Conservation (phyloP, 2,113 vertebrate species). For the Peromyscus leucopus region DNA sequence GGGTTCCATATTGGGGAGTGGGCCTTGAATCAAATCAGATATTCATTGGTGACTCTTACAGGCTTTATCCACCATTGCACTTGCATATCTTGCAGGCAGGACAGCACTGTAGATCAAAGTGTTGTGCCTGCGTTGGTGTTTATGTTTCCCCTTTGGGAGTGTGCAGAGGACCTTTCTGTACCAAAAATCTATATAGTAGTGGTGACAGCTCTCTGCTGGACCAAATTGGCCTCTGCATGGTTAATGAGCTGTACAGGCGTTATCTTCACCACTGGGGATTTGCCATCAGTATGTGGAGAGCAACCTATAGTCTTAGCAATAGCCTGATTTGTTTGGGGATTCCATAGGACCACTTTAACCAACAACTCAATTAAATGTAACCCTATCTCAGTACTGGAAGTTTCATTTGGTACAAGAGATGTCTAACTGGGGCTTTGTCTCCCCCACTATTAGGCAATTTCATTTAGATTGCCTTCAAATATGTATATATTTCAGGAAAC, state of each 20-base stretch:
- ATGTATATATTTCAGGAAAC: not conserved
- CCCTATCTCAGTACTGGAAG: not conserved
- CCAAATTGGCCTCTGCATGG: not conserved
- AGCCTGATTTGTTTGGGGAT: not conserved
- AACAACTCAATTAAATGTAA: not conserved
- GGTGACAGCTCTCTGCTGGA: not conserved
- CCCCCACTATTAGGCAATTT: not conserved
- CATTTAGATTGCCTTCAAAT: not conserved
- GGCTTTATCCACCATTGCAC: not conserved
- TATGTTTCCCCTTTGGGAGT: not conserved
- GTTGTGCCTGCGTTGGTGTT: not conserved
- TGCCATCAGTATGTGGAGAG: too few relatives aligned
- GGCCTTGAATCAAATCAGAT: not conserved
- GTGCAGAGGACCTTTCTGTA: not conserved
- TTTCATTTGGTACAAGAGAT: not conserved
- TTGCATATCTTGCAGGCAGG: not conserved
- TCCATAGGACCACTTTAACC: not conserved
- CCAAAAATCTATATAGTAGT: not conserved
- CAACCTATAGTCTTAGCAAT: not conserved
- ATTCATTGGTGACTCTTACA: not conserved
- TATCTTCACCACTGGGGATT: not conserved
- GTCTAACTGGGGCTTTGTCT: not conserved
- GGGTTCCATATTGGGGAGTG: not conserved
- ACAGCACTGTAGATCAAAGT: not conserved
- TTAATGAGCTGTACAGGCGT: not conserved